Evolutionary conservation across 2,888 invertebrate genomes (phyloP).

Genomic region (Horisme vitalbata): DNA sequence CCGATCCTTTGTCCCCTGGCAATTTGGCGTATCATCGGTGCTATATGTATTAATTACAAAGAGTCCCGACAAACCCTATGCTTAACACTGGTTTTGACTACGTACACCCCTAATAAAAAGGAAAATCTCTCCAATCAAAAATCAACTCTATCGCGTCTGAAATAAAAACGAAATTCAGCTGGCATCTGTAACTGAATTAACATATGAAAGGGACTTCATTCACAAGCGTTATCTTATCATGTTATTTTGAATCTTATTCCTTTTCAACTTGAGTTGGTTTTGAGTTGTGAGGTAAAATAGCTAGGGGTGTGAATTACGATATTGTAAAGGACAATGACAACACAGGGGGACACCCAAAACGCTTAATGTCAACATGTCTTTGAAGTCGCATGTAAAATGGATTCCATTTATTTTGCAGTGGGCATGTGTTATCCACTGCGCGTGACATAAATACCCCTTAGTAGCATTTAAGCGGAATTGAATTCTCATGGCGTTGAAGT

Average conservation of each 20-base stretch:
- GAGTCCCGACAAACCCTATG: slow-evolving; percentile 60
- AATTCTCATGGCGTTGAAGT: slow-evolving; percentile 17
- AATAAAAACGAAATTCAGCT: slow-evolving; percentile 42
- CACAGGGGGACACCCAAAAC: slow-evolving; percentile 54
- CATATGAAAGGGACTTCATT: slow-evolving; percentile 55
- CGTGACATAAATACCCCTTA: slow-evolving; percentile 25
- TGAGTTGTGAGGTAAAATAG: slow-evolving; percentile 37
- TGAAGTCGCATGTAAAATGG: slow-evolving; percentile 63
- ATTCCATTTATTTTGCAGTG: slow-evolving; percentile 41
- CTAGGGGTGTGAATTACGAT: slow-evolving; percentile 80
- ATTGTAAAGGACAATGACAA: slow-evolving; percentile 62
- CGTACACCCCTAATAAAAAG: slow-evolving; percentile 60
- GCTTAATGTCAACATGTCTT: slow-evolving; percentile 76
- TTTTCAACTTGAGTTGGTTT: slow-evolving; percentile 32
- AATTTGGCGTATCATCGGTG: slow-evolving; percentile 76
- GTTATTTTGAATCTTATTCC: slow-evolving; percentile 35
- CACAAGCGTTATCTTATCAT: neutral
- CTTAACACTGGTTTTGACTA: slow-evolving; percentile 65
- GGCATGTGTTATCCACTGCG: slow-evolving; percentile 28
- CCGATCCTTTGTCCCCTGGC: slow-evolving; percentile 38
- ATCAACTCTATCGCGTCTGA: slow-evolving; percentile 28
- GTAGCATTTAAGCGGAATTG: slow-evolving; percentile 20
- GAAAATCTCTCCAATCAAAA: slow-evolving; percentile 26
- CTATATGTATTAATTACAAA: slow-evolving; percentile 78
- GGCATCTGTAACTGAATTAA: slow-evolving; percentile 47